phyloP scores from a whole-genome alignment of 1,140 invertebrate species.

The Neelides sp. region DNA sequence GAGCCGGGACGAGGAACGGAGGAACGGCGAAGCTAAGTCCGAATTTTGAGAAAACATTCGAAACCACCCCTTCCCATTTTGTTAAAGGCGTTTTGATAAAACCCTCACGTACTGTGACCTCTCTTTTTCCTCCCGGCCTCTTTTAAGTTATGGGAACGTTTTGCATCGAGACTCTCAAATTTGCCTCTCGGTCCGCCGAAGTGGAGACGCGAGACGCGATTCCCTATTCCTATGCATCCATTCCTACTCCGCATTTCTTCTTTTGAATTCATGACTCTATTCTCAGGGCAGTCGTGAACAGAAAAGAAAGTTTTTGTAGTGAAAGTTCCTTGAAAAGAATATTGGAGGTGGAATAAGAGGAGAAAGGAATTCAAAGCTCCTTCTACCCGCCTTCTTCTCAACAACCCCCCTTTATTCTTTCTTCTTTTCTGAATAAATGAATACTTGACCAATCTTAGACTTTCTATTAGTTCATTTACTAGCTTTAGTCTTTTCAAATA shows the following conservation, averaged over 20 bases:
- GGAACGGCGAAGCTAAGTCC: background rate
- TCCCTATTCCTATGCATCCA: background rate
- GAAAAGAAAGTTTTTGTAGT: slow-evolving; percentile 17
- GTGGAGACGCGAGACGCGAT: background rate
- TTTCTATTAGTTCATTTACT: too few relatives aligned
- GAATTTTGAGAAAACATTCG: too few relatives aligned
- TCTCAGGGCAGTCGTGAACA: slow-evolving; percentile 21
- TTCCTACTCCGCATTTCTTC: background rate
- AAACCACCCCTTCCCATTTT: too few relatives aligned
- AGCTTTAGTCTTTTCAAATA: too few relatives aligned
- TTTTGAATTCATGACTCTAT: slow-evolving; percentile 26
- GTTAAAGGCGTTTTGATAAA: slow-evolving; percentile 22
- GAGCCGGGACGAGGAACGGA: background rate
- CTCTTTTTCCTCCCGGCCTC: slow-evolving; percentile 21
- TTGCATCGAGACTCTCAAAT: slow-evolving; percentile 25
- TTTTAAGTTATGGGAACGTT: slow-evolving; percentile 24
- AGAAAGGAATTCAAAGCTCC: too few relatives aligned
- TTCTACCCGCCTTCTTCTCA: too few relatives aligned
- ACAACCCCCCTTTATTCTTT: too few relatives aligned
- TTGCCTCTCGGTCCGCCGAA: slow-evolving; percentile 12
- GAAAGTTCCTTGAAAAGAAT: too few relatives aligned
- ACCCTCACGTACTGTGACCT: slow-evolving; percentile 24
- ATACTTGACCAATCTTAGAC: too few relatives aligned
- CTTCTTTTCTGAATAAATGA: too few relatives aligned
- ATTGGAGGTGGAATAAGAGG: too few relatives aligned